Percentiles rank a stretch among this genome's conserved stretches.
Conservation (phyloP, 2,888 invertebrate genomes). For the Endomychus coccineus region DNA sequence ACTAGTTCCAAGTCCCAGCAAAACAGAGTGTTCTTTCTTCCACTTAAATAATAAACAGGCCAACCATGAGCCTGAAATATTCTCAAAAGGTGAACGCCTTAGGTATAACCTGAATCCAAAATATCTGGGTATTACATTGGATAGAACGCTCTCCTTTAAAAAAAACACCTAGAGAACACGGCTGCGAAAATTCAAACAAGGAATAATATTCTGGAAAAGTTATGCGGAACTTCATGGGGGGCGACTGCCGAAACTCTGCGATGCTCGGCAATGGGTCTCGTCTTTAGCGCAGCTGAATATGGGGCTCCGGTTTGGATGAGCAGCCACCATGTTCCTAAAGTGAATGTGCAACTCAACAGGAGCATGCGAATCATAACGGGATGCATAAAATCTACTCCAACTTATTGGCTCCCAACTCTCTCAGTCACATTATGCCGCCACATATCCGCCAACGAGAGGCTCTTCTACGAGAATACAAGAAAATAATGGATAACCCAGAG, state of each 20-base stretch:
- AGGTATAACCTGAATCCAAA: slow-evolving; percentile 7
- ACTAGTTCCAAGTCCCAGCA: slow-evolving; percentile 6
- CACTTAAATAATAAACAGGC: slow-evolving; percentile 5
- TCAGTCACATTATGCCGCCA: too few species aligned
- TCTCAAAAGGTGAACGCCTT: slow-evolving; percentile 6
- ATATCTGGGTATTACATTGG: slow-evolving; percentile 4
- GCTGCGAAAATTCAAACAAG: slow-evolving; percentile 5
- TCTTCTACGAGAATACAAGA: too few species aligned
- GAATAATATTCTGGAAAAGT: slow-evolving; percentile 6
- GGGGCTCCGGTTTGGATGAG: slow-evolving; percentile 8
- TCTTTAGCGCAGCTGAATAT: slow-evolving; percentile 16
- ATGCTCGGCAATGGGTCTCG: slow-evolving; percentile 8
- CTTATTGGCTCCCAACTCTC: slow-evolving; percentile 6
- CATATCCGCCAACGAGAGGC: too few species aligned
- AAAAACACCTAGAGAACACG: neutral
- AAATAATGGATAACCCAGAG: too few species aligned
- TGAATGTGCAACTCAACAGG: slow-evolving; percentile 7
- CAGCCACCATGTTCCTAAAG: slow-evolving; percentile 1
- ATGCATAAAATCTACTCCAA: slow-evolving; percentile 4
- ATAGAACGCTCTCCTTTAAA: too few species aligned
- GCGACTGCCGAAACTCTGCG: slow-evolving; percentile 10
- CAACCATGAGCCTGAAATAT: slow-evolving; percentile 5
- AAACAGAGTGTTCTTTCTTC: slow-evolving; percentile 7
- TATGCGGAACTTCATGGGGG: slow-evolving; percentile 13
- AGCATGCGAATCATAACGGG: slow-evolving; percentile 12